Evolutionary conservation across 2,797 vertebrate genomes (phyloP), one percentile per base, ranked within the genome.

Genomic region (Buceros bicornis): DNA sequence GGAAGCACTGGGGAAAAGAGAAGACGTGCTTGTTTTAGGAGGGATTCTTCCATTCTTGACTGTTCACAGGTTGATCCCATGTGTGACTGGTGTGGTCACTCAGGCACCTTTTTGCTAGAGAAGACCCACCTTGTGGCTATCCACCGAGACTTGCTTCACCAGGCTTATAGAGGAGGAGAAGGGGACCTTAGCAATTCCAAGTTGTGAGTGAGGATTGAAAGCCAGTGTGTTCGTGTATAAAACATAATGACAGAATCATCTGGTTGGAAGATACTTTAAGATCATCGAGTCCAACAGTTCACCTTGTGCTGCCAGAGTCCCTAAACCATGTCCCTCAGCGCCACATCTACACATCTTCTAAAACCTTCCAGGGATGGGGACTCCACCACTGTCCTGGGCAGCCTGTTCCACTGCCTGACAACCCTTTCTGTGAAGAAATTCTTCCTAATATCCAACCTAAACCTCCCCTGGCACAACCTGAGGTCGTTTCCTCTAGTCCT

Each of bases 41-140:
- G 8, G 24, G 14, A 2, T 45, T 12, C 8, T 25, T n/a, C 43
- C 26, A 26, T 21, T 82, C n/a, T 40, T 42, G 2, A 1, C 10
- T 1, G 16, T 40, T 50, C 13, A 0, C 2, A 1, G 43, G 26
- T 51, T 84, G 54, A 21, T 79, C 10, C 24, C 1, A 0, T 1
- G 0, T 4, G 4, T n/a, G 35, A 26, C 50, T 0, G 0, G 10
- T 25, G 48, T 40, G 58, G 18, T 56, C 33, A 48, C 13, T 11
- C 1, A 33, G 1, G 13, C 24, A 19, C 74, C 8, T 15, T 74
- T 64, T 56, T 56, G 13, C 31, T 45, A 1, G 19, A 31, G 54
- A 35, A 80, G 16, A 56, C 12, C 42, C 11, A 8, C 45, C 16
- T 2, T 1, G 25, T 62, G 45, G 72, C 43, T 54, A 11, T 12